Evolutionary conservation across 2,113 vertebrate genomes (phyloP), one percentile per base, ranked within the genome.

Genomic region (Hemicordylus capensis): DNA sequence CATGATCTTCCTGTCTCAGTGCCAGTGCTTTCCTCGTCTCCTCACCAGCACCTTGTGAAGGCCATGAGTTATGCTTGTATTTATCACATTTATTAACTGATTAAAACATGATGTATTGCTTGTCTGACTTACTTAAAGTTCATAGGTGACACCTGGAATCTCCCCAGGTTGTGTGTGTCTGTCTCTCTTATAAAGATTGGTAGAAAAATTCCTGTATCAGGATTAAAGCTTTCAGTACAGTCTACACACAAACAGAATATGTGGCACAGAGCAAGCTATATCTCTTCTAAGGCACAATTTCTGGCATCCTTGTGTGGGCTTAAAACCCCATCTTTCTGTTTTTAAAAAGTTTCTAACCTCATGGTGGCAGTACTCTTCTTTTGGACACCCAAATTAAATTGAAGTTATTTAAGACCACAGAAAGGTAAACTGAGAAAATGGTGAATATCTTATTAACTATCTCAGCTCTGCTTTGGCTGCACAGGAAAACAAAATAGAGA

Each of bases 41-140:
- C 72, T 85, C 79, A 6, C 56, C 37, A 91, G 88, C 85, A 88
- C 84, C 76, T 89, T 93, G 76, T 90, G 82, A 90, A 84, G 86
- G 87, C 88, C 85, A 84, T 90, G 87, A 46, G 78, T 89, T 90
- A 91, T 34, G 83, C 89, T 89, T 84, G 9, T 93, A 92, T 94
- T 93, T 90, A 87, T 84, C 63, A 89, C 85, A 90, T 95, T 93
- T 93, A 95, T 96, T 96, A 96, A 95, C 73, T 83, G 56, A 76
- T 92, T 92, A 92, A 89, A 85, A 90, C 67, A 37, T 76, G 78
- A 63, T 84, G 48, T 61, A 61, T 54, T 54, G 91, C 22, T 58
- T 81, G 70, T 22, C 73, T 44, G 26, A 22, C 28, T 85, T 61
- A n/a, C 79, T 85, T 20, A 51, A 22, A 79, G 42, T 63, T 73